Evolutionary conservation across 2,113 vertebrate species (phyloP).

Genomic region (Thymallus thymallus): DNA sequence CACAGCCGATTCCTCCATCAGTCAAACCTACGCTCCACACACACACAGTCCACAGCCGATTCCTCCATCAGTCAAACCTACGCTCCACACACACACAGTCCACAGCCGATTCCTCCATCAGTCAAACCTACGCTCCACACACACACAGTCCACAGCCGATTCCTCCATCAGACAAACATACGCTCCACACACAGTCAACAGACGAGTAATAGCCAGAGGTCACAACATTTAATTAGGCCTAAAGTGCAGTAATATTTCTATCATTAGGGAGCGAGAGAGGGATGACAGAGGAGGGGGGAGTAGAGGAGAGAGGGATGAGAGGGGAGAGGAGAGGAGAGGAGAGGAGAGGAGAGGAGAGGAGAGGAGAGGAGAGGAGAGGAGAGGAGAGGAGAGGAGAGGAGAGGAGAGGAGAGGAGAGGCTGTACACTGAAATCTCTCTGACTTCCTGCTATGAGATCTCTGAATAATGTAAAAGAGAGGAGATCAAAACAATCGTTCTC

Average conservation of each 20-base stretch:
- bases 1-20: neutral
- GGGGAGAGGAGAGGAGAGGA: neutral
- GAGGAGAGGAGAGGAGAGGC: neutral
- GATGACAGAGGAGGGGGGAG: neutral
- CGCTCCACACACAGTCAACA: too few relatives aligned
- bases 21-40: too few relatives aligned
- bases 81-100: too few relatives aligned
- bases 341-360: neutral
- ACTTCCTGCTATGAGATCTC: constrained; percentile 38
- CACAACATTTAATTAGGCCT: constrained; percentile 49
- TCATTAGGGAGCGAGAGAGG: neutral
- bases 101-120: too few relatives aligned
- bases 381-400: neutral
- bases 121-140: too few relatives aligned
- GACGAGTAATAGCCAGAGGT: constrained; percentile 30
- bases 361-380: neutral
- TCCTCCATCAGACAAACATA: neutral
- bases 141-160: too few relatives aligned
- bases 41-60: too few relatives aligned
- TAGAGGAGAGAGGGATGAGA: neutral
- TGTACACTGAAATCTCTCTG: constrained; percentile 41
- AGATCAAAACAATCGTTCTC: constrained; percentile 44
- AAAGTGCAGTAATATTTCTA: constrained; percentile 38
- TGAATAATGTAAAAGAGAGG: constrained; percentile 64
- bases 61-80: too few relatives aligned